Conservation (phyloP, 1,140 invertebrate species). For the Cyrtorhinus lividipennis region DNA sequence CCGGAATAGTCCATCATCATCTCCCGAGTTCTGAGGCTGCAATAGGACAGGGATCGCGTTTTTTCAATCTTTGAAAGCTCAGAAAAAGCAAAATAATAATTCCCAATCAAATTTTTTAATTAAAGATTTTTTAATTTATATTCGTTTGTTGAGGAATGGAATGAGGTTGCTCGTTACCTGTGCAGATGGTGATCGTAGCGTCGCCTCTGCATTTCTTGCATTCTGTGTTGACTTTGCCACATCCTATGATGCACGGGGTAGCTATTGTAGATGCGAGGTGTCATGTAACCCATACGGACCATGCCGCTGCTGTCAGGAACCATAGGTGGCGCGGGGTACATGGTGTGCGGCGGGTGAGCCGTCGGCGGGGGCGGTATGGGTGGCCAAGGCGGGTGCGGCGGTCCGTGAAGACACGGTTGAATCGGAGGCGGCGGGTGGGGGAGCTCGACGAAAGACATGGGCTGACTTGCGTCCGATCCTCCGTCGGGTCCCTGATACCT, state of each 20-base stretch:
- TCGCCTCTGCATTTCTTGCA: conserved; percentile 48
- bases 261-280: conserved; percentile 38
- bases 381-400: conserved; percentile 29
- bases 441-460: conserved; percentile 18
- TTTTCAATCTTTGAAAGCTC: conserved; percentile 14
- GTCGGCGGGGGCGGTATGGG: conserved; percentile 24
- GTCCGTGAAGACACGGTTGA: conserved; percentile 27
- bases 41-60: too few species aligned
- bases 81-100: conserved; percentile 10
- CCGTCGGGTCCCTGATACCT: conserved; percentile 25
- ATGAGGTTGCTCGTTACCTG: too few species aligned
- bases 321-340: conserved; percentile 7
- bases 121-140: too few species aligned
- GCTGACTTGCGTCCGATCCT: conserved; percentile 26
- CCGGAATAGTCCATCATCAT: neutral
- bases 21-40: neutral
- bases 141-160: too few species aligned
- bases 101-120: too few species aligned
- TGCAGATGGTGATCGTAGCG: conserved; percentile 36
- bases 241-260: conserved; percentile 50
- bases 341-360: conserved; percentile 16
- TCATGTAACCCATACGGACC: conserved; percentile 13
- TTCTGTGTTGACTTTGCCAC: conserved; percentile 55
- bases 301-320: conserved; percentile 15
- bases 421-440: conserved; percentile 19